Evolutionary conservation across 2,888 invertebrate species (phyloP).

Genomic region (Ennomos fuscantarius): DNA sequence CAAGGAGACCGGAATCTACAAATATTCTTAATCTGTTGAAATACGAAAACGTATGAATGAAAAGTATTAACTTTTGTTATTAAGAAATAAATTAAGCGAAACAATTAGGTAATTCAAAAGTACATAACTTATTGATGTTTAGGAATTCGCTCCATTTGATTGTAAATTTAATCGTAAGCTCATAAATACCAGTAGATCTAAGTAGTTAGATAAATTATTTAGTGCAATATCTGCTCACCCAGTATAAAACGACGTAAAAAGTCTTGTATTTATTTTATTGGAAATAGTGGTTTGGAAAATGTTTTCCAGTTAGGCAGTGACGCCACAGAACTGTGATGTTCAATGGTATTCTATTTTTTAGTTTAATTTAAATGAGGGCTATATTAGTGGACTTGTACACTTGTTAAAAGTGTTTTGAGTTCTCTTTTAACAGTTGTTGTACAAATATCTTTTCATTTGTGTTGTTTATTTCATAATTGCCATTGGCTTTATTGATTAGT

Average conservation of each 20-base stretch:
- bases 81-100: constrained; percentile 20
- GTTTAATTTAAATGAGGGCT: constrained; percentile 15
- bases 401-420: constrained; percentile 5
- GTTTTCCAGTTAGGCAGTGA: constrained; percentile 10
- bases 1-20: constrained; percentile 80
- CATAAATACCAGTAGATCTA: constrained; percentile 32
- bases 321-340: constrained; percentile 27
- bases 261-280: constrained; percentile 49
- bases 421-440: not conserved
- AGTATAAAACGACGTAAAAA: constrained; percentile 39
- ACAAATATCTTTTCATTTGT: not conserved
- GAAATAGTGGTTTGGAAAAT: constrained; percentile 5
- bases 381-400: constrained; percentile 5
- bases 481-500: not conserved
- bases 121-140: constrained; percentile 30
- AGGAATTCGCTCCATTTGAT: constrained; percentile 29
- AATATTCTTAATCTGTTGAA: constrained; percentile 65
- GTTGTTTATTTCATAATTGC: constrained; percentile 8
- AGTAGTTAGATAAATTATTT: constrained; percentile 38
- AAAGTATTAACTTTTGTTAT: constrained; percentile 46
- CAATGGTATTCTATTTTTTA: constrained; percentile 23
- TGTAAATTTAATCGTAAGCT: constrained; percentile 31
- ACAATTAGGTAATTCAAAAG: constrained; percentile 31
- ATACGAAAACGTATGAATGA: constrained; percentile 24
- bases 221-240: constrained; percentile 52